Evolutionary conservation across 2,113 vertebrate genomes (phyloP).

Genomic region (Suncus etruscus): DNA sequence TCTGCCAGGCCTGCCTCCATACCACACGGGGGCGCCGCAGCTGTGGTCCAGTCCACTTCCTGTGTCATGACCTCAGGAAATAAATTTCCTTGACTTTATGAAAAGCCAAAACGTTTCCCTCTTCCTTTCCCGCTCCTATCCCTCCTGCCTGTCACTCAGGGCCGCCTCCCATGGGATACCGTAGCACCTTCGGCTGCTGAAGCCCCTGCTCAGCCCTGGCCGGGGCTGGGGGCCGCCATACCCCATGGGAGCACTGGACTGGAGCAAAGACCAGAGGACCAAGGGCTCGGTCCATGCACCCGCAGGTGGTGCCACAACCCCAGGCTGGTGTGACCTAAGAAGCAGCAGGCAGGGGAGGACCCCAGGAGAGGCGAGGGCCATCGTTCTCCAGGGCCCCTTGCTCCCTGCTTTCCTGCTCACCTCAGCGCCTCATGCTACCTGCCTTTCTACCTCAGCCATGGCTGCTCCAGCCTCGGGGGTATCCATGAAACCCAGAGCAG

Average conservation of each 20-base stretch:
- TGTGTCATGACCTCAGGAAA: slow-evolving; percentile 93
- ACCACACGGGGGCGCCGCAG: slow-evolving; percentile 84
- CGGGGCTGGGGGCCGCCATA: slow-evolving; percentile 61
- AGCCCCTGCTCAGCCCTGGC: slow-evolving; percentile 72
- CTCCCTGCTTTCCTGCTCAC: too few relatives aligned
- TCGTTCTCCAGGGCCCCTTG: too few relatives aligned
- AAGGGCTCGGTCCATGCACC: too few relatives aligned
- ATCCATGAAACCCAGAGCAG: too few relatives aligned
- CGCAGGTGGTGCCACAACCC: too few relatives aligned
- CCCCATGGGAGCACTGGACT: not conserved
- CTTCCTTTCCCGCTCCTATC: slow-evolving; percentile 85
- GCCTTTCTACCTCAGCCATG: not conserved
- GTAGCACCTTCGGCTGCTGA: slow-evolving; percentile 78
- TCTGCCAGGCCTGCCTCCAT: slow-evolving; percentile 83
- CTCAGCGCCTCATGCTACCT: too few relatives aligned
- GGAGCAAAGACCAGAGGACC: slow-evolving; percentile 33
- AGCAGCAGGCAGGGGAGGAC: not conserved
- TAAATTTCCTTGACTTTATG: slow-evolving; percentile 92
- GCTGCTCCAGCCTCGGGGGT: not conserved
- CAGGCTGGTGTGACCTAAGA: too few relatives aligned
- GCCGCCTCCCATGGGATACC: slow-evolving; percentile 81
- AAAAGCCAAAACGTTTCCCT: slow-evolving; percentile 90
- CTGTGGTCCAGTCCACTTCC: slow-evolving; percentile 90
- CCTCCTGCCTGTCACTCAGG: slow-evolving; percentile 78
- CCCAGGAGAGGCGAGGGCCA: too few relatives aligned